Evolutionary conservation across 1,140 invertebrate species (phyloP), one percentile per base, ranked within the genome.

Genomic region (Odontomachus brunneus): DNA sequence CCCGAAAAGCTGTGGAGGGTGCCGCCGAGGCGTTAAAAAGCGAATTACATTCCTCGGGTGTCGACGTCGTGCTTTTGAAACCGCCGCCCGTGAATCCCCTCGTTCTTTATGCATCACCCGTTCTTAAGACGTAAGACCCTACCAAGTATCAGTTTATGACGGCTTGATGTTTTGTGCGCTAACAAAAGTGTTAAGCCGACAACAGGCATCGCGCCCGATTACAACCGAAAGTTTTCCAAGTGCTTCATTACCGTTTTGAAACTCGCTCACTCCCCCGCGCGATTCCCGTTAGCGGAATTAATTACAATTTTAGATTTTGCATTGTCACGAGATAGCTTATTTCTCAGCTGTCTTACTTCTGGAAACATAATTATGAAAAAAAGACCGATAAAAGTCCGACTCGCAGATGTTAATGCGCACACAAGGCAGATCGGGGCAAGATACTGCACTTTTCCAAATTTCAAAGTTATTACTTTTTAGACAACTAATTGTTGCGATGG

Each of bases 31-130:
- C 97, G 33, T 93, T 97, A 76, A 94, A 96, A 33, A 94, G 95
- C 51, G 96, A 97, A 89, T 92, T 97, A 71, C 95, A 95, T 72
- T 95, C 96, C 3, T 95, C 96, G 22, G 96, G 96, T 12, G 95
- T 97, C 59, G 95, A 95, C 88, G 97, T 97, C n/a, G 95, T 97
- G 22, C 95, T 96, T n/a, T 91, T 97, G 51, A 96, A 97, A 91
- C 96, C 97, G 17, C 95, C 96, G 24, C 96, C 96, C 53, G 94
- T 97, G 71, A 95, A 96, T 83, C 95, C 96, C 7, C 95, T 96
- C 76, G 94, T 94, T 71, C 91, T 96, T n/a, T 96, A 95, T 91
- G 94, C 93, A 73, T 87, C 94, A 38, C 96, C 96, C 22, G 94
- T 94, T 88, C 93, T 96, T 71, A 94, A 94, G 93, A 93, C 94